A percentile compares a stretch with the other conserved stretches of the same genome.
phyloP scores from a whole-genome alignment of 2,888 invertebrate genomes.

The Mesochorus sp. region DNA sequence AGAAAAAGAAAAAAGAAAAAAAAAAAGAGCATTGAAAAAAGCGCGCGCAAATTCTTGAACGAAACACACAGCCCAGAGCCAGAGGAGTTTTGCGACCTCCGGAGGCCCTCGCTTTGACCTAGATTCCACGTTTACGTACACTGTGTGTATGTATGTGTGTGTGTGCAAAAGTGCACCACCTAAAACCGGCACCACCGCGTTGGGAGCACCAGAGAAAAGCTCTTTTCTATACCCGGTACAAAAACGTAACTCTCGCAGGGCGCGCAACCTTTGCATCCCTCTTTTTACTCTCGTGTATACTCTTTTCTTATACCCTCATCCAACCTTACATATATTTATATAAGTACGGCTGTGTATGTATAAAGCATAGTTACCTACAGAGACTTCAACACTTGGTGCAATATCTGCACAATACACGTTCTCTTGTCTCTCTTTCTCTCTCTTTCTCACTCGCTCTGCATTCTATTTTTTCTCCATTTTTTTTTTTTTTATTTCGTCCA shows the following conservation, averaged over 20 bases:
- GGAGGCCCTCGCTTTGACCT: constrained; percentile 46
- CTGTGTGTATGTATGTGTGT: too few relatives aligned
- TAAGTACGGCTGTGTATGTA: background rate
- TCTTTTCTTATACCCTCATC: background rate
- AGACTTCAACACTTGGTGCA: background rate
- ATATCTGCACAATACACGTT: background rate
- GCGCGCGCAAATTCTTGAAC: constrained; percentile 37
- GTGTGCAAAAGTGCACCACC: constrained; percentile 2
- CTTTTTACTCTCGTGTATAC: constrained; percentile 1
- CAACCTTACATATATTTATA: background rate
- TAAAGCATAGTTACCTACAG: background rate
- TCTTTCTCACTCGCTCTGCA: too few relatives aligned
- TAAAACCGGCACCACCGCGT: constrained; percentile 14
- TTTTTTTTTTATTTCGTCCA: constrained; percentile 27
- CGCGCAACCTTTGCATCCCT: constrained; percentile 27
- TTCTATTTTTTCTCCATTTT: background rate
- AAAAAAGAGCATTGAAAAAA: constrained; percentile 18
- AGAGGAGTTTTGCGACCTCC: constrained; percentile 41
- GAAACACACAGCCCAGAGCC: constrained; percentile 8
- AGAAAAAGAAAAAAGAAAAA: background rate
- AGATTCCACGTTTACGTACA: constrained; percentile 42
- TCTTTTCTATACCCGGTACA: constrained; percentile 18
- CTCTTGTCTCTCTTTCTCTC: background rate
- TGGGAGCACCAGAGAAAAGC: background rate
- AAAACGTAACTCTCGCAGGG: constrained; percentile 24